phyloP scores from a whole-genome alignment of 1,140 invertebrate species.

The Habropoda laboriosa region DNA sequence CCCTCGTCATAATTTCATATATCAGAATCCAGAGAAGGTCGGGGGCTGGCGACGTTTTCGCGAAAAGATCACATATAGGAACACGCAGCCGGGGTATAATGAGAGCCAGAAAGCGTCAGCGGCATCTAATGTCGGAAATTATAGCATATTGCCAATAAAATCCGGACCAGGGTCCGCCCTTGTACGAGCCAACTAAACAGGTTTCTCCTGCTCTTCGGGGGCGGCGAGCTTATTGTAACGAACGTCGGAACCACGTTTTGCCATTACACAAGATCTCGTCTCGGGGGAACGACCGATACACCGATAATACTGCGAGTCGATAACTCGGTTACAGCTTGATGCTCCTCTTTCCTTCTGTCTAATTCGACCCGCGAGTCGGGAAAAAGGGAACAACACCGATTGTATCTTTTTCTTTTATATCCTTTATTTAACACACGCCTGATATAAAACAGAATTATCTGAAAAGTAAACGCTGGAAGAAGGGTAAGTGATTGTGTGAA shows the following conservation, averaged over 20 bases:
- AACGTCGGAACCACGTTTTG: slow-evolving; percentile 75
- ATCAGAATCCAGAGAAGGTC: slow-evolving; percentile 77
- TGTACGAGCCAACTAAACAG: slow-evolving; percentile 70
- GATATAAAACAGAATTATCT: no score
- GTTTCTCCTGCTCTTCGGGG: slow-evolving; percentile 69
- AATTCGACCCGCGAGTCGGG: not conserved
- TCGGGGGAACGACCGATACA: slow-evolving; percentile 69
- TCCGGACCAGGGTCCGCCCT: slow-evolving; percentile 71
- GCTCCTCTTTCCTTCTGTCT: slow-evolving; percentile 1
- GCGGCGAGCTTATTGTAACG: slow-evolving; percentile 78
- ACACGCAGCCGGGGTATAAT: slow-evolving; percentile 77
- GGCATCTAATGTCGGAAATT: slow-evolving; percentile 82
- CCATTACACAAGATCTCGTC: slow-evolving; percentile 74
- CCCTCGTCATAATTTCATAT: slow-evolving; percentile 78
- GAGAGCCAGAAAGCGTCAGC: slow-evolving; percentile 80
- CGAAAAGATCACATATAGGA: slow-evolving; percentile 76
- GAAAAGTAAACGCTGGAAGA: no score
- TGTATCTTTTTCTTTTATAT: not conserved
- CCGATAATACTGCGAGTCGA: slow-evolving; percentile 77
- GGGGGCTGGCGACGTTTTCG: slow-evolving; percentile 60
- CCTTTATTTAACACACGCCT: not conserved
- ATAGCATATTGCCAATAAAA: slow-evolving; percentile 83
- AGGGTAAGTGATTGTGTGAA: no score
- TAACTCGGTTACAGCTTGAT: slow-evolving; percentile 71
- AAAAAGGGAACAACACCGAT: no score